Evolutionary conservation across 2,113 vertebrate species (phyloP), one percentile per base, ranked within the genome.

Genomic region (Uria aalge): DNA sequence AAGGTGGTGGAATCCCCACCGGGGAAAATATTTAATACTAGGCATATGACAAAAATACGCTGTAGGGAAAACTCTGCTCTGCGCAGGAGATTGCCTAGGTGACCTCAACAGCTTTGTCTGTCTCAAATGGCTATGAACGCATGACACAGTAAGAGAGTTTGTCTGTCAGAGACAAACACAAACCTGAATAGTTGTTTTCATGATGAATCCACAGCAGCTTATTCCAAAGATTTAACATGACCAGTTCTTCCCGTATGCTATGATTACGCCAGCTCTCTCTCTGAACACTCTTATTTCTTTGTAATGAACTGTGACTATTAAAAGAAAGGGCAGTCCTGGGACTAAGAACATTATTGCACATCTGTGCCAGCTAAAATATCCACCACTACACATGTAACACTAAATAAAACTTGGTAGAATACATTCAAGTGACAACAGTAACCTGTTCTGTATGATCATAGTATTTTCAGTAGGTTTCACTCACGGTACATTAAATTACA

Each of bases 321-420:
- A 29, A 79, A n/a, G 22, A 73, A 47, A 91, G 34, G 43, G 38
- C 45, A 85, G 57, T 57, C 50, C 63, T 85, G 62, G 57, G 53
- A 82, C 43, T 60, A n/a, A 75, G 69, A 84, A 78, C 50, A 38
- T 75, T 32, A 94, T 1, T 38, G 26, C 73, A 81, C 53, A 87
- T 66, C 52, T 95, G 69, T 55, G 79, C 40, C 53, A 92, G 73
- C 62, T 41, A 76, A 96, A 74, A 87, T 50, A 91, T 27, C 66
- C 41, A 76, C 40, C 0, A 0, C 73, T 73, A 62, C 50, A 43
- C 50, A 59, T 0, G 1, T 30, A 90, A 57, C 5, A 12, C 45
- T 79, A 76, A 85, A 56, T 47, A 82, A 72, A 89, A 92, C 57
- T 60, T 45, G 7, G 45, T 8, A 55, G 66, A 91, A 92, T 16